Evolutionary conservation across 2,888 invertebrate genomes (phyloP).

Genomic region (Fissipunctia ypsillon): DNA sequence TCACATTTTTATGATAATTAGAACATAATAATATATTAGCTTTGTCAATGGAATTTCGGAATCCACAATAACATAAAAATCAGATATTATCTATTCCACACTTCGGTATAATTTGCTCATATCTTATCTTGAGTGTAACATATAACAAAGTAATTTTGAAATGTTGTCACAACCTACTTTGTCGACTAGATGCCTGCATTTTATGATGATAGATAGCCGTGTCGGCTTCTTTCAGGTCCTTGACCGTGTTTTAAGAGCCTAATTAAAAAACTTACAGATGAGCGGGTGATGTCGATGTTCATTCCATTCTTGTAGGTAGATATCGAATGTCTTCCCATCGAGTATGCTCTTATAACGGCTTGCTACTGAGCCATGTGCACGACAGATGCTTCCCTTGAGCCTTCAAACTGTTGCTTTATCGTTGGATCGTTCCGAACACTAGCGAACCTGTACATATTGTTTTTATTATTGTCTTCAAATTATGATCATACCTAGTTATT

Average conservation of each 20-base stretch:
- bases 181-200: slow-evolving; percentile 66
- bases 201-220: slow-evolving; percentile 69
- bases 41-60: slow-evolving; percentile 51
- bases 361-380: slow-evolving; percentile 84
- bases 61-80: slow-evolving; percentile 35
- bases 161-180: slow-evolving; percentile 75
- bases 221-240: slow-evolving; percentile 73
- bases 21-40: slow-evolving; percentile 43
- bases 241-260: slow-evolving; percentile 78
- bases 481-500: slow-evolving; percentile 11
- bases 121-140: slow-evolving; percentile 45
- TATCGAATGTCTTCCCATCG: slow-evolving; percentile 84
- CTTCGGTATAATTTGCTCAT: slow-evolving; percentile 38
- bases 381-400: slow-evolving; percentile 84
- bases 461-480: slow-evolving; percentile 34
- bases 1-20: slow-evolving; percentile 78
- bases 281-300: slow-evolving; percentile 73
- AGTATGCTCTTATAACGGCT: slow-evolving; percentile 78
- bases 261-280: slow-evolving; percentile 78
- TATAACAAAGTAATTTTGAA: slow-evolving; percentile 58
- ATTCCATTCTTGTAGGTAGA: slow-evolving; percentile 72
- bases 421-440: slow-evolving; percentile 40
- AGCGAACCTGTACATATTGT: slow-evolving; percentile 31
- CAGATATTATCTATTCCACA: slow-evolving; percentile 23
- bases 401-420: slow-evolving; percentile 73